These are phyloP conservation scores for Drosophila equinoxialis DNA, from an alignment of 1,140 invertebrate genomes.

Conservation along the genomic window DNA sequence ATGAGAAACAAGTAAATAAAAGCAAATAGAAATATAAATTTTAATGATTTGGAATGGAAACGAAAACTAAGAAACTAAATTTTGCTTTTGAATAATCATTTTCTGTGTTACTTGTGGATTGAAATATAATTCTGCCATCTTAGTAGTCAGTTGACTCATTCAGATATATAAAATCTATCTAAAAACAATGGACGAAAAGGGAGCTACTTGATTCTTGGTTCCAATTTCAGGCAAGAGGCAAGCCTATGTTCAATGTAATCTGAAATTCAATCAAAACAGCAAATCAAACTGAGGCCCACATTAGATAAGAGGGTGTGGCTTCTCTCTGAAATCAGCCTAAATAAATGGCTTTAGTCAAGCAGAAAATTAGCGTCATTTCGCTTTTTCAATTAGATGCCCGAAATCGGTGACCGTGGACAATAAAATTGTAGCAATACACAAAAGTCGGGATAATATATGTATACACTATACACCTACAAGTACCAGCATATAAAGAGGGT, in stretches of 20 bases:
- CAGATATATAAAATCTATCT: too few relatives aligned
- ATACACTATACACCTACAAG: constrained; percentile 4
- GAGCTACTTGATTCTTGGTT: too few relatives aligned
- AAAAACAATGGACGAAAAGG: too few relatives aligned
- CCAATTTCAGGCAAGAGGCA: too few relatives aligned
- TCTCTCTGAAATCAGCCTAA: constrained; percentile 39
- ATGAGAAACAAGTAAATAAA: too few relatives aligned
- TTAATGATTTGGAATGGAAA: too few relatives aligned
- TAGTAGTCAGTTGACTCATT: too few relatives aligned
- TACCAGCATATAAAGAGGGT: constrained; percentile 24
- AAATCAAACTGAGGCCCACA: constrained; percentile 32
- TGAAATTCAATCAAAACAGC: constrained; percentile 21
- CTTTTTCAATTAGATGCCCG: constrained; percentile 55
- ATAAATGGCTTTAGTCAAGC: constrained; percentile 66
- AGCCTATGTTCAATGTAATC: background rate
- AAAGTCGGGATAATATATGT: constrained; percentile 32
- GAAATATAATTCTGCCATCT: too few relatives aligned
- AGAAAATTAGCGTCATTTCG: constrained; percentile 67
- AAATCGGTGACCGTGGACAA: constrained; percentile 36
- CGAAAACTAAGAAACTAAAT: too few relatives aligned
- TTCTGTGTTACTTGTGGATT: too few relatives aligned
- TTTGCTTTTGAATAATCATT: too few relatives aligned
- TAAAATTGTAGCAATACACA: constrained; percentile 32
- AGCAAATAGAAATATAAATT: too few relatives aligned
- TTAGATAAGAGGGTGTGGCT: constrained; percentile 20